Base-by-base conservation (phyloP, 2,113 vertebrate species). In the Cynopterus brachyotis region DNA sequence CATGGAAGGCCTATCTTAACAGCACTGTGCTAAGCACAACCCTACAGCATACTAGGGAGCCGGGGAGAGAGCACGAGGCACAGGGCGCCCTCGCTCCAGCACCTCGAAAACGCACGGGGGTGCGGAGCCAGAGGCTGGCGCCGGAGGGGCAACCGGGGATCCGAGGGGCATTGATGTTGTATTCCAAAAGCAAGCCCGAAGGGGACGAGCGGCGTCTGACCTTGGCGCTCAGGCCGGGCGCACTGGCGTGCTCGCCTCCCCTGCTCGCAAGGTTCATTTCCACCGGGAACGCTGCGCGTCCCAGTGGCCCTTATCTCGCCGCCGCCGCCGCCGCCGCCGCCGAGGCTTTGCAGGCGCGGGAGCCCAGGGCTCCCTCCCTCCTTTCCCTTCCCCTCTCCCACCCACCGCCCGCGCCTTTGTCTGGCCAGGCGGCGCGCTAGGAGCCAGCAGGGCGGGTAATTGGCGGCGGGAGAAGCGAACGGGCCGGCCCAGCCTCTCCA, bases 361-460 rank as follows among this genome's bases (percentile, higher is more conserved):
- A 91, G 93, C 94, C 92, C 82, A 6, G 42, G 93, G 93, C 91
- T 76, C 89, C 91, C 91, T 84, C 87, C 93, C 70, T 32, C 32
- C 75, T 11, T 12, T 22, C 19, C n/a, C 26, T 24, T 37, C 19
- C 47, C 26, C 72, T 26, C 64, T 13, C 80, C 93, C 73, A 40
- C 67, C 96, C 40, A 66, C 95, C 72, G 80, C 96, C 96, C 84
- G 90, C 92, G 95, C 97, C 97, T 97, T 96, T 96, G 97, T 97
- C 96, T 97, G 67, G 97, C 96, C 97, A 91, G 57, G 95, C 94
- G 79, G 96, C 92, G 96, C 7, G 95, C 84, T 75, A 95, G 6
- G 97, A 98, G 97, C 96, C 98, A 97, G 97, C 92, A 42, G 87
- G 0, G 97, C 32, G 79, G 81, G 96, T 96, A 98, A 98, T 98